phyloP scores from a whole-genome alignment of 1,140 invertebrate genomes.

The Pseudomyrmex pallidus region DNA sequence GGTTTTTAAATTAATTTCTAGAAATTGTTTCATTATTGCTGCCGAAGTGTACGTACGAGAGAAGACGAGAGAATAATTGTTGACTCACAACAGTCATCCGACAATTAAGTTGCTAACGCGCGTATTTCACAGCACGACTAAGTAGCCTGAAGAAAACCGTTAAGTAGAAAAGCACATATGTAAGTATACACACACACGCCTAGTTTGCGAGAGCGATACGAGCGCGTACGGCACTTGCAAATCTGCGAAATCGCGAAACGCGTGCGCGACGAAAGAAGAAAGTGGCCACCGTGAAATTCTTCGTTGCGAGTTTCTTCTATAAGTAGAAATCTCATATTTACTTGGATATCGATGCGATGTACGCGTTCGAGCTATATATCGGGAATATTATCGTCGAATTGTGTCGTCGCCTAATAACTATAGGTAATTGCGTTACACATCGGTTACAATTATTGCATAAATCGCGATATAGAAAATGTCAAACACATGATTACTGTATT shows the following conservation, averaged over 20 bases:
- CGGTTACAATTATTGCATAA: neutral
- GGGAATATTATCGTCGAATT: too few species aligned
- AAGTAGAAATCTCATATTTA: slow-evolving; percentile 62
- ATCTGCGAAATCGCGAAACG: slow-evolving; percentile 54
- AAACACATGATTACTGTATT: neutral
- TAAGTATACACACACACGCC: neutral
- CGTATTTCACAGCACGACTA: too few species aligned
- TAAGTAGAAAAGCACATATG: slow-evolving; percentile 7
- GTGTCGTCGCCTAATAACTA: neutral
- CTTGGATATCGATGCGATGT: slow-evolving; percentile 52
- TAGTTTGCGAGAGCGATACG: slow-evolving; percentile 7
- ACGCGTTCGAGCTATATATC: neutral
- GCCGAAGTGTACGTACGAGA: too few species aligned
- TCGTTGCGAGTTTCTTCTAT: slow-evolving; percentile 58
- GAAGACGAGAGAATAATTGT: too few species aligned
- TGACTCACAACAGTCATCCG: too few species aligned
- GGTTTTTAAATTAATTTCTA: slow-evolving; percentile 5
- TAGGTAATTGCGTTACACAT: slow-evolving; percentile 7
- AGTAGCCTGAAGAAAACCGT: neutral
- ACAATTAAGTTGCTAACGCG: too few species aligned
- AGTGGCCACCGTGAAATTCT: slow-evolving; percentile 71
- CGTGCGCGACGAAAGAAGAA: slow-evolving; percentile 70
- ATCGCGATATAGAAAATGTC: neutral
- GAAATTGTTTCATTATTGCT: neutral
- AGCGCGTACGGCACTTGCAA: slow-evolving; percentile 7